Percentiles rank a stretch among this genome's conserved stretches.
Conservation (phyloP, 2,113 vertebrate genomes). For the Zosterops hypoxanthus region DNA sequence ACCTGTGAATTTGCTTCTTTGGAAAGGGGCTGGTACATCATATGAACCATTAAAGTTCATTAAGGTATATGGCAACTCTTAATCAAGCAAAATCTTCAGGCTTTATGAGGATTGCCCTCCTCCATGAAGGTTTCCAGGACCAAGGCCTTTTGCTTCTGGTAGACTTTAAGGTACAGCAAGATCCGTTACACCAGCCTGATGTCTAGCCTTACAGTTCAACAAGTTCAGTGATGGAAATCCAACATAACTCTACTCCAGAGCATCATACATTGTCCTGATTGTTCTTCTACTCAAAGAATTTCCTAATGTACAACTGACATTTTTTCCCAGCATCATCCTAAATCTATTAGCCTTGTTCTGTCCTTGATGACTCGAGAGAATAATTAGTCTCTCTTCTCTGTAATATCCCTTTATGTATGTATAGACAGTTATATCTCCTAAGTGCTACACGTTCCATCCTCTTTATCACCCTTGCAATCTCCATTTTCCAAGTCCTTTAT, state of each 20-base stretch:
- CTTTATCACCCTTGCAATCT: constrained; percentile 51
- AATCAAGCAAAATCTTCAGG: neutral
- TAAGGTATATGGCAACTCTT: neutral
- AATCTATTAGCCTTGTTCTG: constrained; percentile 48
- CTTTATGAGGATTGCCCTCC: neutral
- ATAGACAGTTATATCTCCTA: constrained; percentile 40
- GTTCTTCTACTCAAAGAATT: constrained; percentile 13
- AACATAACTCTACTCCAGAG: neutral
- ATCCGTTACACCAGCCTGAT: neutral
- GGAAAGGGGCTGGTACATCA: neutral
- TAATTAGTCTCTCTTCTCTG: constrained; percentile 39
- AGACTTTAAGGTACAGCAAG: neutral
- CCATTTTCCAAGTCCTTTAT: constrained; percentile 24
- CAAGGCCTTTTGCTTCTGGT: neutral
- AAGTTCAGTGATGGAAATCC: constrained; percentile 16
- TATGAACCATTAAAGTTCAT: neutral
- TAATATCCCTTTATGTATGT: constrained; percentile 51
- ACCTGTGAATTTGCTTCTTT: neutral
- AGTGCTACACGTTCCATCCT: constrained; percentile 39
- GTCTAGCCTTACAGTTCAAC: neutral
- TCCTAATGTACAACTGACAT: constrained; percentile 39
- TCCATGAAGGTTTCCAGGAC: neutral
- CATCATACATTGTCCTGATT: constrained; percentile 4
- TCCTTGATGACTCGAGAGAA: constrained; percentile 33
- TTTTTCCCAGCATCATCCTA: constrained; percentile 32